Percentiles rank a stretch among this genome's conserved stretches.
Evolutionary conservation across 2,113 vertebrate species (phyloP).

Genomic region (Archilochus colubris): DNA sequence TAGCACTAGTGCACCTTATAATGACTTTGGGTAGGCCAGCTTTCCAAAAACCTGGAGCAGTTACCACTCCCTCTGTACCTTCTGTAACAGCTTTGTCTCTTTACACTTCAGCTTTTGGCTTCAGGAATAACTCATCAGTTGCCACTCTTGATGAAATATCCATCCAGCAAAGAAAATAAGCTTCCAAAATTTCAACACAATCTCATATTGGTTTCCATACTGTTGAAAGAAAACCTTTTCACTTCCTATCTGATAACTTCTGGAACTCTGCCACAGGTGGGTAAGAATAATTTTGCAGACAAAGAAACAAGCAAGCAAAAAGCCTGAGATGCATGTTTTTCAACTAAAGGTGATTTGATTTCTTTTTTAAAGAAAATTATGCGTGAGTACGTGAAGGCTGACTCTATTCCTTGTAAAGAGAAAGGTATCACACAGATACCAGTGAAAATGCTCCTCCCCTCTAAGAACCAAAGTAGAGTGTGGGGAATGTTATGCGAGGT

Average conservation of each 20-base stretch:
- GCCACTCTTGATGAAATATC: neutral
- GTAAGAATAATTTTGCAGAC: neutral
- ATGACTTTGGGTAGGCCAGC: neutral
- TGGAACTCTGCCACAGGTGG: neutral
- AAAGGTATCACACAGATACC: neutral
- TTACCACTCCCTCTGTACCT: neutral
- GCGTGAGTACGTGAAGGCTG: neutral
- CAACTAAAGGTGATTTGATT: neutral
- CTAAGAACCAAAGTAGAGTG: neutral
- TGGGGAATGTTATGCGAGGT: rapidly evolving
- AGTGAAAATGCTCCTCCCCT: neutral
- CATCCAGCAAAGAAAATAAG: neutral
- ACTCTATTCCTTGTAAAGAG: neutral
- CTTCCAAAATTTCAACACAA: neutral
- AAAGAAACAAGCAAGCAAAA: neutral
- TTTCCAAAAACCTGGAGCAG: neutral
- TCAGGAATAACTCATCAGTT: neutral
- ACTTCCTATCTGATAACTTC: neutral
- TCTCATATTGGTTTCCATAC: neutral
- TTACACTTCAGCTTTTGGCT: neutral
- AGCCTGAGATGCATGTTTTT: neutral
- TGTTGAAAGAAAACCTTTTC: neutral
- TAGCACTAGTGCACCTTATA: neutral
- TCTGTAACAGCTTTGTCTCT: neutral
- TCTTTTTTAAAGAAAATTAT: neutral